A percentile compares a stretch with the other conserved stretches of the same genome.
phyloP scores from a whole-genome alignment of 92 coral and sea anemone species.

The Phenganax subtilis region DNA sequence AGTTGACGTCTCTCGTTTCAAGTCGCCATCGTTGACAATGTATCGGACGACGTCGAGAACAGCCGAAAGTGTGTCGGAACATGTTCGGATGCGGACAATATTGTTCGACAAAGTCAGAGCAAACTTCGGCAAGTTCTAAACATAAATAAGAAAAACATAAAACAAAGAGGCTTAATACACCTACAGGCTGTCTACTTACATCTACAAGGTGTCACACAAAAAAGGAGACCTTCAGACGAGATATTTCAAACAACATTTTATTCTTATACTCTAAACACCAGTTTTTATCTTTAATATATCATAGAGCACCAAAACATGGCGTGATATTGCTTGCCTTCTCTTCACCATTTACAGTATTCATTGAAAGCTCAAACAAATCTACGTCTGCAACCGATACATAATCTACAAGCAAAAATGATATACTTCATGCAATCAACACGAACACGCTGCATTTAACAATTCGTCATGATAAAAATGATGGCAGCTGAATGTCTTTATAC shows the following conservation, averaged over 20 bases:
- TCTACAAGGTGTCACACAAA: too few relatives aligned
- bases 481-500: too few relatives aligned
- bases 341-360: constrained; percentile 72
- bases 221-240: too few relatives aligned
- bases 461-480: background rate
- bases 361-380: constrained; percentile 85
- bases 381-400: constrained; percentile 89
- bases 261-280: background rate
- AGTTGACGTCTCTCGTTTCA: constrained; percentile 44
- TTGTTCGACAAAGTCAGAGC: constrained; percentile 92
- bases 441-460: background rate
- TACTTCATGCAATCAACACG: background rate
- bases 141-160: background rate
- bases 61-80: constrained; percentile 96
- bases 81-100: constrained; percentile 76
- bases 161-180: background rate
- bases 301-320: background rate
- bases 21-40: constrained; percentile 89
- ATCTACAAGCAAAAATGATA: constrained; percentile 49
- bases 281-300: background rate
- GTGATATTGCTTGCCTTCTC: constrained; percentile 55
- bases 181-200: too few relatives aligned
- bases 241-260: background rate
- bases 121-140: constrained; percentile 73
- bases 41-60: constrained; percentile 88